phyloP scores from a whole-genome alignment of 2,797 vertebrate genomes.

The Gadopsis marmoratus region DNA sequence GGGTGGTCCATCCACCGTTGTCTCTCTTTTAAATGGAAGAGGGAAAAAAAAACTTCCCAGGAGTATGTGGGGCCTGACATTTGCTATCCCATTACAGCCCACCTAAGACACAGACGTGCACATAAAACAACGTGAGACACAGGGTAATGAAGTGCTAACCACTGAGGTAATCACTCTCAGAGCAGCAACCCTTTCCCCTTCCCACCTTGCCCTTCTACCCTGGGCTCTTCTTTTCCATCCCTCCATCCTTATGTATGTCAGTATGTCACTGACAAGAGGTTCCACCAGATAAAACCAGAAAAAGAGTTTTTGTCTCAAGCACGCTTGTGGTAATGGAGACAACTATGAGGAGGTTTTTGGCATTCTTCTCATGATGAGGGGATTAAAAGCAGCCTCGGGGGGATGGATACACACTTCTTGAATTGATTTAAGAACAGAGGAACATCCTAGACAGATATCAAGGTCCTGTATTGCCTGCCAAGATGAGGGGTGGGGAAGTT shows the following conservation, averaged over 20 bases:
- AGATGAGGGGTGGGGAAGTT: constrained; percentile 50
- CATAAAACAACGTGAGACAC: constrained; percentile 77
- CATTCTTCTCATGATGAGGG: constrained; percentile 64
- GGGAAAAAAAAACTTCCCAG: constrained; percentile 63
- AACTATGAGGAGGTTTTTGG: constrained; percentile 58
- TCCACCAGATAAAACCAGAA: constrained; percentile 58
- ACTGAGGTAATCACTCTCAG: constrained; percentile 76
- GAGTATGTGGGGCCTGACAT: constrained; percentile 78
- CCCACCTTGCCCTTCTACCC: constrained; percentile 42
- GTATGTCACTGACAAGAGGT: constrained; percentile 54
- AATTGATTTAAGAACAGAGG: constrained; percentile 67
- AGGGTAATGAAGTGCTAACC: constrained; percentile 84
- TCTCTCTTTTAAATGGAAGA: constrained; percentile 60
- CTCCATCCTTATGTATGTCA: constrained; percentile 28
- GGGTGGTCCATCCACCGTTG: constrained; percentile 76
- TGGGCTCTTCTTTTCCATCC: constrained; percentile 18
- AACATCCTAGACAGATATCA: constrained; percentile 68
- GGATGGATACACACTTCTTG: constrained; percentile 58
- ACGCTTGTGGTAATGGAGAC: constrained; percentile 61
- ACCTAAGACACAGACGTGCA: constrained; percentile 75
- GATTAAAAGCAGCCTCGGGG: constrained; percentile 65
- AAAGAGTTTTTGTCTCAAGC: constrained; percentile 51
- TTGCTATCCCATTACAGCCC: constrained; percentile 80
- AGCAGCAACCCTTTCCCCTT: constrained; percentile 58
- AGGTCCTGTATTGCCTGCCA: constrained; percentile 52